These are phyloP conservation scores for Eupristina koningsbergeri DNA, from an alignment of 1,140 invertebrate genomes.

Conservation along the genomic window DNA sequence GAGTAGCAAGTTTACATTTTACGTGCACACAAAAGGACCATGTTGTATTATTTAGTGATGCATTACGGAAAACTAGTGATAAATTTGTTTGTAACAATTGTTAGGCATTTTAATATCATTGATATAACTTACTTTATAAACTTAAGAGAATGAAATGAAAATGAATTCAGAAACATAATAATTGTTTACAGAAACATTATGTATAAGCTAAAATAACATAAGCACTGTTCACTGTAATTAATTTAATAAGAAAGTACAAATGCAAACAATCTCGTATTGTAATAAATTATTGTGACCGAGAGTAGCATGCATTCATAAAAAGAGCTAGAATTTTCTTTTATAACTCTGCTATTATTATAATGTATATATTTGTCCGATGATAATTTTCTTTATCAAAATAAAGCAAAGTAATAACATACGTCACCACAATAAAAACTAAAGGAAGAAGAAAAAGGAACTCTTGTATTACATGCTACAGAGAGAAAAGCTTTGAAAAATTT, in stretches of 20 bases:
- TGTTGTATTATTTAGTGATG: too few species aligned
- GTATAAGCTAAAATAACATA: too few species aligned
- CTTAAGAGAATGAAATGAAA: too few species aligned
- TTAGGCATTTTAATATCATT: too few species aligned
- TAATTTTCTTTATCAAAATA: constrained; percentile 1
- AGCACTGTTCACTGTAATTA: not conserved
- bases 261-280: not conserved
- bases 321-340: not conserved
- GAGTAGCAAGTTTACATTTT: too few species aligned
- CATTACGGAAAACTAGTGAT: too few species aligned
- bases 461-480: not conserved
- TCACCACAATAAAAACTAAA: not conserved
- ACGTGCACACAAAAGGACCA: too few species aligned
- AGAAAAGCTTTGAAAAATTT: constrained; percentile 28
- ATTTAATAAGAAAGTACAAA: not conserved
- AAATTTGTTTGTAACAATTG: too few species aligned
- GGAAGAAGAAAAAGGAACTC: not conserved
- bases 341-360: constrained; percentile 17
- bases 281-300: not conserved
- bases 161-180: too few species aligned
- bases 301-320: not conserved
- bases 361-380: constrained; percentile 7
- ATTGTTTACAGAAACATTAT: too few species aligned
- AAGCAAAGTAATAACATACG: not conserved
- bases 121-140: too few species aligned